phyloP scores from a whole-genome alignment of 2,113 vertebrate species.

The Apaloderma vittatum region DNA sequence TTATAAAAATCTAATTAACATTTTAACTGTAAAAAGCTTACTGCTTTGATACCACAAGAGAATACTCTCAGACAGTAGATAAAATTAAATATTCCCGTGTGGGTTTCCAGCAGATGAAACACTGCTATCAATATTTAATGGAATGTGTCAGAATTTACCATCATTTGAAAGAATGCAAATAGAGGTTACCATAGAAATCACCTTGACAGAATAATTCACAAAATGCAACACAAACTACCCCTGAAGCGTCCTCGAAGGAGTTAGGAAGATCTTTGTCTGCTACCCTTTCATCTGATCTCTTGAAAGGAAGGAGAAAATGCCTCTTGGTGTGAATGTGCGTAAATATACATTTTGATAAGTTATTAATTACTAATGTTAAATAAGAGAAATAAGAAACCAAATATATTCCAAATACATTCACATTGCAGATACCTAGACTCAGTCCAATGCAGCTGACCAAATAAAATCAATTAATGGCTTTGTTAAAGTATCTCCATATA shows the following conservation, averaged over 20 bases:
- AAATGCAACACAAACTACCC: constrained; percentile 58
- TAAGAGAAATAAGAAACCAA: background rate
- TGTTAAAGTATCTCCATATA: background rate
- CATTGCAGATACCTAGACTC: background rate
- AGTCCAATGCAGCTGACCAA: background rate
- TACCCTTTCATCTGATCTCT: constrained; percentile 23
- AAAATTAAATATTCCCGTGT: constrained; percentile 78
- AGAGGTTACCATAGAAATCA: constrained; percentile 79
- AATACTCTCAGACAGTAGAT: constrained; percentile 74
- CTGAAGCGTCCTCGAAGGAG: constrained; percentile 46
- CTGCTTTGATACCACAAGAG: constrained; percentile 67
- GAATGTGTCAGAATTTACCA: constrained; percentile 77
- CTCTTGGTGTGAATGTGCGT: background rate
- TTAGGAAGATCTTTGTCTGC: background rate
- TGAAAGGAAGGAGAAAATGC: background rate
- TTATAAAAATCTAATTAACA: constrained; percentile 84
- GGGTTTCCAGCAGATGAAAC: constrained; percentile 69
- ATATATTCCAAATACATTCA: background rate
- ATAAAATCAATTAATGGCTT: background rate
- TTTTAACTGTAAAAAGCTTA: constrained; percentile 78
- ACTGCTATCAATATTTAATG: constrained; percentile 80
- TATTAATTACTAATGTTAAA: background rate
- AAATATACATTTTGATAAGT: background rate
- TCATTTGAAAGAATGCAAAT: constrained; percentile 77
- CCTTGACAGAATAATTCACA: constrained; percentile 69